These are phyloP conservation scores for Agonopterix heracliana DNA, from an alignment of 2,888 invertebrate species.

Conservation along the genomic window DNA sequence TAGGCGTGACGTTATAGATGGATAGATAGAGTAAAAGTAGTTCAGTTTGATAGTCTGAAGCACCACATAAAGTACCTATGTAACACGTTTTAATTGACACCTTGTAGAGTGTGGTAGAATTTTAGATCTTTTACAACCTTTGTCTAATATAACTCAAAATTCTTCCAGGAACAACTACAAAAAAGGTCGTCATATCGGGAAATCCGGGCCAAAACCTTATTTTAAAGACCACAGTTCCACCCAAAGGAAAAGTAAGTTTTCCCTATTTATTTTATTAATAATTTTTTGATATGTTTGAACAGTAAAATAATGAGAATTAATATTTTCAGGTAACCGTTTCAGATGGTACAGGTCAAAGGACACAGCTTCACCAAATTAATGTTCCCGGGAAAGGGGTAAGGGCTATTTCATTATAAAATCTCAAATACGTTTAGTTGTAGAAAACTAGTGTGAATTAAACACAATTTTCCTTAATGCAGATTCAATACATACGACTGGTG, in stretches of 20 bases:
- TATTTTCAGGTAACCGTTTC: slow-evolving; percentile 33
- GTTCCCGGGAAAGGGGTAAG: slow-evolving; percentile 82
- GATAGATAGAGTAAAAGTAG: no score
- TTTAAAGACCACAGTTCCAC: slow-evolving; percentile 40
- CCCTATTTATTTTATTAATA: neutral
- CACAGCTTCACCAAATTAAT: slow-evolving; percentile 83
- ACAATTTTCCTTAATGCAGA: slow-evolving; percentile 39
- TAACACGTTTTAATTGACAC: no score
- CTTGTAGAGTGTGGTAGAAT: no score
- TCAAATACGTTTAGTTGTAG: no score
- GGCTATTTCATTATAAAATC: slow-evolving; percentile 5
- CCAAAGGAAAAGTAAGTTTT: slow-evolving; percentile 40
- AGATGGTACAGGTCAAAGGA: slow-evolving; percentile 41
- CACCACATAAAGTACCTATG: no score
- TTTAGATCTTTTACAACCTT: no score
- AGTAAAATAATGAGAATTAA: neutral
- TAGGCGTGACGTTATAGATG: no score
- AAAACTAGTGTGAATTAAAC: no score
- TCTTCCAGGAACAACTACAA: slow-evolving; percentile 13
- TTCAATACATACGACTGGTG: slow-evolving; percentile 84
- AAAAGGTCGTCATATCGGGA: slow-evolving; percentile 41
- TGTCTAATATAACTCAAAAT: no score
- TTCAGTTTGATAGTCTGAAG: no score
- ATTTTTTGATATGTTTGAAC: no score
- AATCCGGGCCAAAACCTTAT: slow-evolving; percentile 49